Percentiles rank a stretch among this genome's conserved stretches.
phyloP scores from a whole-genome alignment of 2,888 invertebrate species.

The Agrochola litura region DNA sequence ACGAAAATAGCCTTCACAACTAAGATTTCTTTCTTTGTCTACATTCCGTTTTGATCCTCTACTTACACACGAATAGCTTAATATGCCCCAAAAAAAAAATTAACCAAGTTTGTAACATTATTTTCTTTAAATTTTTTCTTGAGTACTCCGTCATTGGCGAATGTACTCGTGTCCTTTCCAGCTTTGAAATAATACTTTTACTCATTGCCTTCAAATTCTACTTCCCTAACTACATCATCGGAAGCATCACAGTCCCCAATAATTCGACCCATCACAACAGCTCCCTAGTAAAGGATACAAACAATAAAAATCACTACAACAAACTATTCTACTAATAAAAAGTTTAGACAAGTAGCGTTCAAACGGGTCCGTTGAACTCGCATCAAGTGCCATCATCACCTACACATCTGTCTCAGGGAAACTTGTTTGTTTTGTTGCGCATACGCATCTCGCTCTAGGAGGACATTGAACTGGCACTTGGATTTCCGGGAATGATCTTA shows the following conservation, averaged over 20 bases:
- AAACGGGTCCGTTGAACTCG: slow-evolving; percentile 61
- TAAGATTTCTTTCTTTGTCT: neutral
- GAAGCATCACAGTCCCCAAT: neutral
- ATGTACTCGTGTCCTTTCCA: neutral
- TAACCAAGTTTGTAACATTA: neutral
- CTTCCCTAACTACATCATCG: neutral
- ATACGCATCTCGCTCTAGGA: slow-evolving; percentile 70
- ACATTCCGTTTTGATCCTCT: neutral
- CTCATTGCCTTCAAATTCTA: neutral
- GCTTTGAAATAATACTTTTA: neutral
- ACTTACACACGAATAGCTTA: neutral
- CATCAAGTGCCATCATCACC: slow-evolving; percentile 58
- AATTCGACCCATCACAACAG: slow-evolving; percentile 38
- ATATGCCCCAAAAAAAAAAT: neutral
- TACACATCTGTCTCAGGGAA: slow-evolving; percentile 68
- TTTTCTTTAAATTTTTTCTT: neutral
- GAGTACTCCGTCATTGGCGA: neutral
- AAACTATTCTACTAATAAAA: slow-evolving; percentile 61
- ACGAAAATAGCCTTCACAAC: neutral
- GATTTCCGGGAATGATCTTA: slow-evolving; percentile 63
- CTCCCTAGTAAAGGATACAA: slow-evolving; percentile 50
- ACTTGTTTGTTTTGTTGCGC: slow-evolving; percentile 71
- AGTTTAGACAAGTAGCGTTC: slow-evolving; percentile 63
- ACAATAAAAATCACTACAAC: slow-evolving; percentile 64
- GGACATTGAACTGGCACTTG: slow-evolving; percentile 71